Percentiles rank a stretch among this genome's conserved stretches.
Evolutionary conservation across 2,113 vertebrate genomes (phyloP).

Genomic region (Cyanocitta stelleri): DNA sequence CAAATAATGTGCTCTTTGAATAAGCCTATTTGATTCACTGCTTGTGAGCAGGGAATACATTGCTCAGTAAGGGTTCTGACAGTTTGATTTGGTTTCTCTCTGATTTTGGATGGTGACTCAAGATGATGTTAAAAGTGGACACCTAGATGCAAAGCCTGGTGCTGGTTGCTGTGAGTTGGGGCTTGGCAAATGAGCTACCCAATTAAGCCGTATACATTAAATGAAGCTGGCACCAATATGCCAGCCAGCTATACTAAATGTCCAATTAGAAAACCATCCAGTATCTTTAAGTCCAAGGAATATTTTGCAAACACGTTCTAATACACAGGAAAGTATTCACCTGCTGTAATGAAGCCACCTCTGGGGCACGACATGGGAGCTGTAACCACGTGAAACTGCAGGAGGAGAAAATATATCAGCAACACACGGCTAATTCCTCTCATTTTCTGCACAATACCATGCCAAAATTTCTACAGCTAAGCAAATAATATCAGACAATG

Average conservation of each 20-base stretch:
- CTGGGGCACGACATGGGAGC: neutral
- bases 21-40: neutral
- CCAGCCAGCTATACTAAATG: neutral
- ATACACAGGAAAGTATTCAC: neutral
- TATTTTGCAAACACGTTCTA: neutral
- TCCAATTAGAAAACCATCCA: neutral
- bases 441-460: neutral
- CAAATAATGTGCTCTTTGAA: neutral
- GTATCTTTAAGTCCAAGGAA: neutral
- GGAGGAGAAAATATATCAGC: neutral
- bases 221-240: neutral
- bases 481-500: neutral
- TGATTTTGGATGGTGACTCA: neutral
- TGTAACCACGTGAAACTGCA: neutral
- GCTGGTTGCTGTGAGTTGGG: neutral
- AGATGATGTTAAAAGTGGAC: neutral
- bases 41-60: neutral
- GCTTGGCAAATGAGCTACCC: neutral
- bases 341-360: neutral
- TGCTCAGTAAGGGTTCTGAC: neutral
- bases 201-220: neutral
- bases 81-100: neutral
- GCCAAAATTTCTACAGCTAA: neutral
- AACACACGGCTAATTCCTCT: neutral
- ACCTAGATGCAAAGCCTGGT: neutral